Base-by-base conservation (phyloP, 1,140 invertebrate species). In the Mesaphorura yosii region DNA sequence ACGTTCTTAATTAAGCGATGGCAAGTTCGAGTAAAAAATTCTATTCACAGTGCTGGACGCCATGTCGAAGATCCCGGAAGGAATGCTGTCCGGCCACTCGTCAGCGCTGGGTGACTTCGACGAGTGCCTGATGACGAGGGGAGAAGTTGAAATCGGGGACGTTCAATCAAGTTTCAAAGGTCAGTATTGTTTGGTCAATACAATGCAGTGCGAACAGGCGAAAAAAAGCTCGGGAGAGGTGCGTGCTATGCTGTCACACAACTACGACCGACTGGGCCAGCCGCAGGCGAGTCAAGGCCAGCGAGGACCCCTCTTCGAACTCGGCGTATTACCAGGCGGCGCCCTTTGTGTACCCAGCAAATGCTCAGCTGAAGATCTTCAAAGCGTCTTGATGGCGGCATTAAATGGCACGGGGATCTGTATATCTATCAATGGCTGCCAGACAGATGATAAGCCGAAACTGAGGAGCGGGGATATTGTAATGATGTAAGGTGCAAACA, bases 1-100 rank as follows among this genome's bases (percentile, higher is more conserved):
- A n/a, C n/a, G n/a, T n/a, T n/a, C n/a, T n/a, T n/a, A n/a, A n/a
- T n/a, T n/a, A n/a, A n/a, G n/a, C n/a, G n/a, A n/a, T n/a, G n/a
- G n/a, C n/a, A n/a, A n/a, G n/a, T n/a, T n/a, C n/a, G n/a, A n/a
- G n/a, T n/a, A n/a, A n/a, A n/a, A n/a, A n/a, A n/a, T n/a, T n/a
- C n/a, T n/a, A n/a, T n/a, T n/a, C n/a, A n/a, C 42, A 58, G 57
- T 58, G 57, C 17, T 51, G 12, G 57, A 58, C 34, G 27, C 57
- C 6, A 55, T 45, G 45, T 51, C 37, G 26, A 58, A 58, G 39
- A 14, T 28, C 5, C 57, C 57, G 2, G 57, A 58, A 47, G 57
- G 57, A 34, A 46, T 58, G 10, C 41, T 58, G 0, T 41, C 42
- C 19, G 57, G 57, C 10, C 57, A 58, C 23, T 20, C 51, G 2